Base-by-base conservation (phyloP, 92 coral and sea anemone genomes). In the Pocillopora grandis region DNA sequence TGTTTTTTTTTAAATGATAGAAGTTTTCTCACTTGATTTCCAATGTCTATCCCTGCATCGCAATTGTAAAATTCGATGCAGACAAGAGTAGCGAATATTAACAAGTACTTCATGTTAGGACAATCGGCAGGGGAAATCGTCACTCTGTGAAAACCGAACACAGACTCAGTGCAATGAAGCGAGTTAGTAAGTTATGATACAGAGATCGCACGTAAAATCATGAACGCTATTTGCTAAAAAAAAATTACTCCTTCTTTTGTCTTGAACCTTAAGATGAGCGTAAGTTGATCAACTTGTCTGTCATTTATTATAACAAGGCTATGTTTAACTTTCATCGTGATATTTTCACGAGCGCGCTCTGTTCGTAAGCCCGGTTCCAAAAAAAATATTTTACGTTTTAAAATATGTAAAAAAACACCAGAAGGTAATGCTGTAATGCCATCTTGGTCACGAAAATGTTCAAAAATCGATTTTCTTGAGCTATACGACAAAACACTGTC, bases 1-100 rank as follows among this genome's bases (percentile, higher is more conserved):
- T 42, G 5, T 7, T 0, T 42, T 42, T 3, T 42, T 42, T 42
- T 42, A 3, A 42, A 2, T 5, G 35, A 56, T n/a, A 23, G 15
- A 19, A 11, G 57, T 11, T 61, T 10, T 36, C 81, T 77, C 21
- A 77, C 81, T 77, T 77, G 71, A 58, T 37, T 62, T 23, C 58
- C 71, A 2, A 33, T 9, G 18, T 66, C 15, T 37, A 2, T 23
- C 63, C 58, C 59, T 12, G 71, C 81, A 35, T 58, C 9, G 71
- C 71, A 62, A 23, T 36, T 61, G n/a, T 62, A 18, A 23, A 77
- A 36, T 57, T 62, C 42, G 52, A 16, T 4, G 37, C 71, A 77
- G 66, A 42, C 81, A 10, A 77, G 71, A 19, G 71, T 17, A 77
- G 14, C 59, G 3, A 77, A 19, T 10, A 19, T 58, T 33, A 77